Percentiles rank a stretch among this genome's conserved stretches.
Evolutionary conservation across 2,113 vertebrate species (phyloP).

Genomic region (Bufo gargarizans): DNA sequence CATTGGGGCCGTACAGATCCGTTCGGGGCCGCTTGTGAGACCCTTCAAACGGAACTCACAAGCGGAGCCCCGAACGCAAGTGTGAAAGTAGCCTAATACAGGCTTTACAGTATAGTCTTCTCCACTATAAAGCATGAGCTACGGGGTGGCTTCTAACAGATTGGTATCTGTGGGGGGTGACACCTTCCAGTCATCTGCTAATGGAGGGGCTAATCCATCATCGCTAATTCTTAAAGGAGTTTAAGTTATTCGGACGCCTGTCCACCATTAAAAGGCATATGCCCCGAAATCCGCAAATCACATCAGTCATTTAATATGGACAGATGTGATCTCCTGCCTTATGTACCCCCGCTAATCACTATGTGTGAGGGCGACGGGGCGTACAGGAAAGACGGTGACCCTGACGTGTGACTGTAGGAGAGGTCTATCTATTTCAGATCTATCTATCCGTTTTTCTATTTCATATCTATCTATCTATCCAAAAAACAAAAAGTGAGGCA

Average conservation of each 20-base stretch:
- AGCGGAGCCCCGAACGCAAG: too few relatives aligned
- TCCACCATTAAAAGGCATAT: not conserved
- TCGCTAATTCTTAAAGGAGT: slow-evolving; percentile 34
- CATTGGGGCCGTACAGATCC: too few relatives aligned
- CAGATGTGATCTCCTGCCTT: not conserved
- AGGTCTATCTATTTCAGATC: too few relatives aligned
- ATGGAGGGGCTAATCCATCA: slow-evolving; percentile 37
- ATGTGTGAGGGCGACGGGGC: not conserved
- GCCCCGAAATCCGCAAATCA: slow-evolving; percentile 8
- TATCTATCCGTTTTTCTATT: too few relatives aligned
- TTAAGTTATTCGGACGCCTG: not conserved
- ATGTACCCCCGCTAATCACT: not conserved
- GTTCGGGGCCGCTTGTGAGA: too few relatives aligned
- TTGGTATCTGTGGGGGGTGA: slow-evolving; percentile 24
- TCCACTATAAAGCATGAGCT: not conserved
- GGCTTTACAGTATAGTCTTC: too few relatives aligned
- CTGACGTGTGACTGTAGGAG: too few relatives aligned
- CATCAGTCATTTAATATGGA: not conserved
- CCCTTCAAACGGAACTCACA: too few relatives aligned
- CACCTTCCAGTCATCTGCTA: slow-evolving; percentile 34
- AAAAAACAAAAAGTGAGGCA: too few relatives aligned
- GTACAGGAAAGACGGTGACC: too few relatives aligned
- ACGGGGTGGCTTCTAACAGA: slow-evolving; percentile 11
- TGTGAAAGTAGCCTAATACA: too few relatives aligned
- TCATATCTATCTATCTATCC: too few relatives aligned